Percentiles rank a stretch among this genome's conserved stretches.
Conservation (phyloP, 2,888 invertebrate species). For the Leptopterna dolabrata region DNA sequence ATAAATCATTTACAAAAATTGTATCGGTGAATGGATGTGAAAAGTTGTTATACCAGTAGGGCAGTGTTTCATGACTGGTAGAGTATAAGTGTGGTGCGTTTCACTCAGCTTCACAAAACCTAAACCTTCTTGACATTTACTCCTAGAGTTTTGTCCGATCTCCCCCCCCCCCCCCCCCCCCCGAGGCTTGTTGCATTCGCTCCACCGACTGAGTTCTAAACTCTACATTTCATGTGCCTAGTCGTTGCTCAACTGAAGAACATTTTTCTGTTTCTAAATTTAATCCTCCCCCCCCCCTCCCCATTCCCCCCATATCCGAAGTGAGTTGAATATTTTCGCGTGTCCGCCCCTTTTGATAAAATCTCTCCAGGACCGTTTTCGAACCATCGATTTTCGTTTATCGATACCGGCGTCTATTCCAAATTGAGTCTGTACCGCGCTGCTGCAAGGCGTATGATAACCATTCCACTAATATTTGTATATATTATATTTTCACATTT, state of each 20-base stretch:
- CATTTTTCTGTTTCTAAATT: not conserved
- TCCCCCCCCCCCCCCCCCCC: not conserved
- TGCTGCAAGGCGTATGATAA: not conserved
- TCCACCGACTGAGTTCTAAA: conserved; percentile 20
- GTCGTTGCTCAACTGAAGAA: conserved; percentile 47
- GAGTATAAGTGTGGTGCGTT: not conserved
- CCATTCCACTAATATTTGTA: not conserved
- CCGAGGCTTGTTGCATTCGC: not conserved
- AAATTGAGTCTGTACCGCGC: not conserved
- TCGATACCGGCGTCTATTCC: not conserved
- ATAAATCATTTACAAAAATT: too few species aligned
- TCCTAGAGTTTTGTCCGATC: not conserved
- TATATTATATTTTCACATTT: not conserved
- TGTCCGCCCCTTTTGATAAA: not conserved
- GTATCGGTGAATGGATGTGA: too few species aligned
- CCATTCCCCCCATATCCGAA: too few species aligned
- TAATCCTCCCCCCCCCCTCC: not conserved
- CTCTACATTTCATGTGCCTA: conserved; percentile 36
- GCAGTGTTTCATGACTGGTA: not conserved
- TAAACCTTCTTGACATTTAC: not conserved
- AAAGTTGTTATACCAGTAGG: too few species aligned
- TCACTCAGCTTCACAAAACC: not conserved
- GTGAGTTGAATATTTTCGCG: not conserved
- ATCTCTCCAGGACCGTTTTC: not conserved
- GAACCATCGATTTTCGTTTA: not conserved